Evolutionary conservation across 1,140 invertebrate species (phyloP).

Genomic region (Stratiolaelaps scimitus): DNA sequence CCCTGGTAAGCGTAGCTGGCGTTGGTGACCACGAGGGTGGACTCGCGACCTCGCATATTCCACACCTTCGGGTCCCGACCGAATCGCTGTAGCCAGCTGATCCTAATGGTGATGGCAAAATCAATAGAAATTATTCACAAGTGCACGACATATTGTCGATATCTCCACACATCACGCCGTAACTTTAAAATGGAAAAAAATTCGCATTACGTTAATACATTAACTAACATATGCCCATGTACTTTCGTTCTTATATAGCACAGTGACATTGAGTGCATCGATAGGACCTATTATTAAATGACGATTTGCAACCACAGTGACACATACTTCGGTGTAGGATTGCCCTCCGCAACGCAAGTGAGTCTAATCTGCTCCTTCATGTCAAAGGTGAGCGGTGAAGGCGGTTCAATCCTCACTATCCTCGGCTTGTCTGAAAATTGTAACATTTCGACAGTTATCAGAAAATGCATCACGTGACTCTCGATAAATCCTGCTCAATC

Average conservation of each 20-base stretch:
- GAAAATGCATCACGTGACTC: neutral
- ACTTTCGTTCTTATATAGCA: too few relatives aligned
- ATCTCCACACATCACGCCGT: too few relatives aligned
- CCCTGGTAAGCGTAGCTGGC: conserved; percentile 36
- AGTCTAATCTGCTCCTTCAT: conserved; percentile 29
- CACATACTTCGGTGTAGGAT: conserved; percentile 54
- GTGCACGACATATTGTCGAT: too few relatives aligned
- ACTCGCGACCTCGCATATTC: conserved; percentile 33
- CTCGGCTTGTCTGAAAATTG: conserved; percentile 23
- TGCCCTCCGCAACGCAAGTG: conserved; percentile 54
- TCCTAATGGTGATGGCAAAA: neutral
- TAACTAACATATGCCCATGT: too few relatives aligned
- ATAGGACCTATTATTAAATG: too few relatives aligned
- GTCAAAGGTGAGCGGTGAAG: conserved; percentile 22
- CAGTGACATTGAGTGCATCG: too few relatives aligned
- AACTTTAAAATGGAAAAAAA: too few relatives aligned
- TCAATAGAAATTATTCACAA: too few relatives aligned
- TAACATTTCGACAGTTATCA: neutral
- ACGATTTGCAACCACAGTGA: conserved; percentile 52
- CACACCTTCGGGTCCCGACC: conserved; percentile 32
- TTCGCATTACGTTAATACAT: too few relatives aligned
- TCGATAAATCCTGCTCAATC: too few relatives aligned
- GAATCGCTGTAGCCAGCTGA: conserved; percentile 33
- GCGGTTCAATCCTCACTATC: conserved; percentile 27
- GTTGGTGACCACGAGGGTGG: conserved; percentile 32